These are phyloP conservation scores for Cinclus cinclus DNA, from an alignment of 2,113 vertebrate genomes.

Conservation along the genomic window DNA sequence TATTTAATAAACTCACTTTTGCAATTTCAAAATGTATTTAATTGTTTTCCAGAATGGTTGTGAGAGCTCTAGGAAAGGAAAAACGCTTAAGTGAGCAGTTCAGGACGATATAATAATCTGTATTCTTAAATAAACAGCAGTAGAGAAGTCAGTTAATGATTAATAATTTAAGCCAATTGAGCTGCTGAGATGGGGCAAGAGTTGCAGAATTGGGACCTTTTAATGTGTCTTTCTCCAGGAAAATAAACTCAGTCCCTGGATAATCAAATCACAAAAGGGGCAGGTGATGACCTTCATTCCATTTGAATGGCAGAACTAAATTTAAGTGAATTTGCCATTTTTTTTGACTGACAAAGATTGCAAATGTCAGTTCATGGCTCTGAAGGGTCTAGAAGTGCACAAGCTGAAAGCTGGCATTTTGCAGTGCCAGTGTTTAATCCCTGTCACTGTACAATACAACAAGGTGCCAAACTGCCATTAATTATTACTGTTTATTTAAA, in stretches of 20 bases:
- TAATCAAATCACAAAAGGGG: conserved; percentile 59
- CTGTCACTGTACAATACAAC: conserved; percentile 21
- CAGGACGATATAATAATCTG: not conserved
- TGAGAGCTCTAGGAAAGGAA: not conserved
- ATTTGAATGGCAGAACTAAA: conserved; percentile 72
- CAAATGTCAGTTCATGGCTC: conserved; percentile 64
- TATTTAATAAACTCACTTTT: conserved; percentile 2
- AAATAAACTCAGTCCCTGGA: conserved; percentile 41
- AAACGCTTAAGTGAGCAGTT: not conserved
- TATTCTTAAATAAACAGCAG: conserved; percentile 44
- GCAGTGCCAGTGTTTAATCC: conserved; percentile 53
- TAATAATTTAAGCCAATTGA: conserved; percentile 20
- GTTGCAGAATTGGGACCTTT: not conserved
- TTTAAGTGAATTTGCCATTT: conserved; percentile 68
- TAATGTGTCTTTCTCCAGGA: not conserved
- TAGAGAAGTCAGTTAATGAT: conserved; percentile 35
- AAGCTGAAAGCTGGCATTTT: conserved; percentile 66
- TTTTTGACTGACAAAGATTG: conserved; percentile 65
- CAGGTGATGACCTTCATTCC: conserved; percentile 69
- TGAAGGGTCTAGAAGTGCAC: conserved; percentile 55
- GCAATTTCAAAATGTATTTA: not conserved
- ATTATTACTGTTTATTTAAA: conserved; percentile 45
- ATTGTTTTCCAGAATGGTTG: not conserved
- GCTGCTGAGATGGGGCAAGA: not conserved
- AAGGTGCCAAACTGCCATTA: conserved; percentile 29